These are phyloP conservation scores for Melanitta fusca DNA, from an alignment of 2,797 vertebrate species.

Conservation along the genomic window DNA sequence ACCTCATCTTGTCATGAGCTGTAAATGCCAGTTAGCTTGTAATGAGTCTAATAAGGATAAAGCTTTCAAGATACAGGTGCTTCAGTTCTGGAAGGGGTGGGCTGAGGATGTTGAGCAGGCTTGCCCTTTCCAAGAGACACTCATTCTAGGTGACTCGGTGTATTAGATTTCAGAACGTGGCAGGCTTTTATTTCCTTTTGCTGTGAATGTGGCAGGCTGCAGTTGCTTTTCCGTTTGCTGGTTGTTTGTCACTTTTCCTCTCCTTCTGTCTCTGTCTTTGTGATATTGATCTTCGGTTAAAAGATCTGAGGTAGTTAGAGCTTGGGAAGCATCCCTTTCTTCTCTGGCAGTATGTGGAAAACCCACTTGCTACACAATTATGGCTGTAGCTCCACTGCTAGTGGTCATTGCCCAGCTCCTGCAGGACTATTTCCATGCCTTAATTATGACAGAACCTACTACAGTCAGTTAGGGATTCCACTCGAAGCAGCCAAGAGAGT, in stretches of 20 bases:
- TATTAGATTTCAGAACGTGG: slow-evolving; percentile 39
- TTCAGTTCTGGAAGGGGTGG: slow-evolving; percentile 10
- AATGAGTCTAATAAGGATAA: slow-evolving; percentile 51
- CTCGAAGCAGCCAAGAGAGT: slow-evolving; percentile 34
- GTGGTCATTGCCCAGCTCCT: slow-evolving; percentile 47
- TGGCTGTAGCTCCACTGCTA: neutral
- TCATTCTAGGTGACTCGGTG: slow-evolving; percentile 55
- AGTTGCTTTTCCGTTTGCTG: slow-evolving; percentile 34
- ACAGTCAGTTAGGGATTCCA: slow-evolving; percentile 45
- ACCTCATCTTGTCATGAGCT: neutral
- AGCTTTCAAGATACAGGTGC: slow-evolving; percentile 19
- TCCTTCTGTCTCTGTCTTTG: slow-evolving; percentile 2
- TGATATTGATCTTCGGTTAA: slow-evolving; percentile 51
- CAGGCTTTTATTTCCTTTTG: slow-evolving; percentile 53
- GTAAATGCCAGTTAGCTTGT: slow-evolving; percentile 24
- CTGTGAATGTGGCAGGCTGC: neutral
- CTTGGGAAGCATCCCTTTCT: slow-evolving; percentile 33
- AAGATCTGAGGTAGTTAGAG: slow-evolving; percentile 38
- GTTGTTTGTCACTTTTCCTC: slow-evolving; percentile 26
- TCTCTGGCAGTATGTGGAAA: slow-evolving; percentile 59
- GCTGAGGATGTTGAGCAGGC: neutral
- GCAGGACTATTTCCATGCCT: slow-evolving; percentile 51
- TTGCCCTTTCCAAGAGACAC: slow-evolving; percentile 46
- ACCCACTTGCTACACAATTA: neutral
- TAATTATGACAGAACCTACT: slow-evolving; percentile 51